Base-by-base conservation (phyloP, 2,888 invertebrate species). In the Mechanitis messenoides region DNA sequence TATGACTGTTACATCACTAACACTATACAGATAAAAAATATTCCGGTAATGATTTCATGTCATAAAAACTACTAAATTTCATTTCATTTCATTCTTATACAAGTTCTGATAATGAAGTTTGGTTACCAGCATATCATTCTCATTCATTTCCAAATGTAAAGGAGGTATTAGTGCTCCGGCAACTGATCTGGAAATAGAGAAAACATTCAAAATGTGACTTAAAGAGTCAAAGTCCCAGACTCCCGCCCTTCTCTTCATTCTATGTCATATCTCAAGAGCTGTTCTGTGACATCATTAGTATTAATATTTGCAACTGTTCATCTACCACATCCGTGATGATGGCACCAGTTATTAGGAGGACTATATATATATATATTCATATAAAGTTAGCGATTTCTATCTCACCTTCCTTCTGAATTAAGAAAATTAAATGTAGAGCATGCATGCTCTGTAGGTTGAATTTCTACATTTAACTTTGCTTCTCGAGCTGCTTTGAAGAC, bases 401-500 rank as follows among this genome's bases (percentile, higher is more conserved):
- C 73, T 69, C 33, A 93, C 93, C 92, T 82, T 56, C 93, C 92
- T 81, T 99, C 98, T 0, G 94, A 92, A 79, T 94, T 95, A 50
- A 98, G 88, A 78, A 97, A 98, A 88, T 98, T 99, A 83, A 96
- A 99, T 0, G 96, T 96, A 2, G 96, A 89, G 73, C 96, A 95
- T 0, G 98, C 98, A 76, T 95, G 93, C 69, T 96, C 94, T 0
- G 96, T 95, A 0, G 95, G 91, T 55, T 97, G 84, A 55, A 98
- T 90, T 87, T 98, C 98, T 9, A 94, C 87, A 74, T 92, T 94
- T 33, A 97, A 69, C 0, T 66, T 65, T 38, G 67, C 64, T 2
- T 70, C 68, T 1, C 76, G 75, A 28, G 83, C 77, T 0, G 79
- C 77, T 0, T 55, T 59, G 64, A 79, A 75, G 63, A 83, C 84